Evolutionary conservation across 2,113 vertebrate genomes (phyloP), one percentile per base, ranked within the genome.

Genomic region (Thalassarche chlororhynchos): DNA sequence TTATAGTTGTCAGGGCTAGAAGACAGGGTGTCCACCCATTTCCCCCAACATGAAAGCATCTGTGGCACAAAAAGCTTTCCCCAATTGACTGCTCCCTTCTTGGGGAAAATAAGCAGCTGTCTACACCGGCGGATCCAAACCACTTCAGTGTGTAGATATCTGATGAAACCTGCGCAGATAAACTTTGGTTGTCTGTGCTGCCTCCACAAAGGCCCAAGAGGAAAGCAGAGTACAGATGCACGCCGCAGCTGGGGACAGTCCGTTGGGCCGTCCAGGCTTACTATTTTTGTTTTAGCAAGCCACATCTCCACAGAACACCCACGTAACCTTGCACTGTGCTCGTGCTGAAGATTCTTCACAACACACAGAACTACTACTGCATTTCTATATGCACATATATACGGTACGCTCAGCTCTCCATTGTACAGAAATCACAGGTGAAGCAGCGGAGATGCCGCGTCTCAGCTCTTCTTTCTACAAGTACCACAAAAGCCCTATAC

Each of bases 361-460:
- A 10, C 65, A 8, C 38, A 3, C 32, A 2, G 0, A 31, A 10
- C 32, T 24, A 5, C 29, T 6, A 5, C 29, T 6, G 34, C 24
- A 2, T 21, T 28, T 20, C 64, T 25, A 1, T 2, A 4, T 0
- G 4, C 0, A 2, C 49, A 17, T 3, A 8, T 1, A 2, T 0
- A 54, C 0, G 8, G 77, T 1, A 20, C 40, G 1, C 26, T 47
- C 55, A 19, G 25, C 66, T 23, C 80, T 19, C n/a, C n/a, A 4
- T 8, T 15, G 46, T 36, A 78, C 13, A 8, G 11, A 64, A 69
- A 34, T 3, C 25, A 65, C 42, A 12, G 18, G 9, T 4, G 31
- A 58, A 61, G 83, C 64, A 14, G 10, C 8, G 85, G 46, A 32
- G 66, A 23, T 17, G 42, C 36, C 47, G 19, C 60, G 38, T 20